A percentile compares a stretch with the other conserved stretches of the same genome.
These are phyloP conservation scores for Aldrovandia affinis DNA, from an alignment of 2,797 vertebrate species.

Conservation along the genomic window DNA sequence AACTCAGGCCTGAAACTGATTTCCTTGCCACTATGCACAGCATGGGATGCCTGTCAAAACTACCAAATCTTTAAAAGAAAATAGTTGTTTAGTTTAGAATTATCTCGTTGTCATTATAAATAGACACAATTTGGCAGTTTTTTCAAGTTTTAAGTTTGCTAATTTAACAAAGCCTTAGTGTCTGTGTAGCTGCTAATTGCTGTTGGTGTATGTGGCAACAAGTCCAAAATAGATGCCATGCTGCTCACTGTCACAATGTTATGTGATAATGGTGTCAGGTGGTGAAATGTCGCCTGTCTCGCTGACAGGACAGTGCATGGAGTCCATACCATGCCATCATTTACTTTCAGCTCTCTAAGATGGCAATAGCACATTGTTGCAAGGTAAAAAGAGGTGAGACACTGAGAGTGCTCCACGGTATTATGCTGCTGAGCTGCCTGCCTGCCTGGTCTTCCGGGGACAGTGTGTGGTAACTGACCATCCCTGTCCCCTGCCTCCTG, in stretches of 20 bases:
- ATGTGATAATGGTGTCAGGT: not conserved
- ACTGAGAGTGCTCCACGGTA: not conserved
- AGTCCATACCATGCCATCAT: not conserved
- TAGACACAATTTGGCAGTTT: not conserved
- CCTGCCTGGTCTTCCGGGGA: not conserved
- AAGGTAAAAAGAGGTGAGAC: not conserved
- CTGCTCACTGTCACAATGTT: slow-evolving; percentile 14
- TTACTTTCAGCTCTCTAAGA: not conserved
- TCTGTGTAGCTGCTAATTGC: slow-evolving; percentile 19
- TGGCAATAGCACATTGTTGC: not conserved
- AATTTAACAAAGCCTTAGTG: not conserved
- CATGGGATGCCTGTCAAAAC: not conserved
- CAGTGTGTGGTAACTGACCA: not conserved
- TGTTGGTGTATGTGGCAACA: not conserved
- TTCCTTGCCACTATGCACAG: not conserved
- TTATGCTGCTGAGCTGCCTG: not conserved
- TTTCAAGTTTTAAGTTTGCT: not conserved
- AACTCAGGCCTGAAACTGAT: not conserved
- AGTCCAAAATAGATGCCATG: slow-evolving; percentile 11
- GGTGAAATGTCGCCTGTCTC: not conserved
- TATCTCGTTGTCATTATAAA: not conserved
- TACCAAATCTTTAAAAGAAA: not conserved
- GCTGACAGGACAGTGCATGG: not conserved
- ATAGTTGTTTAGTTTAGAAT: not conserved
- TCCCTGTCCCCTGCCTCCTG: too few species aligned